Evolutionary conservation across 2,888 invertebrate genomes (phyloP).

Genomic region (Mylabris sibirica): DNA sequence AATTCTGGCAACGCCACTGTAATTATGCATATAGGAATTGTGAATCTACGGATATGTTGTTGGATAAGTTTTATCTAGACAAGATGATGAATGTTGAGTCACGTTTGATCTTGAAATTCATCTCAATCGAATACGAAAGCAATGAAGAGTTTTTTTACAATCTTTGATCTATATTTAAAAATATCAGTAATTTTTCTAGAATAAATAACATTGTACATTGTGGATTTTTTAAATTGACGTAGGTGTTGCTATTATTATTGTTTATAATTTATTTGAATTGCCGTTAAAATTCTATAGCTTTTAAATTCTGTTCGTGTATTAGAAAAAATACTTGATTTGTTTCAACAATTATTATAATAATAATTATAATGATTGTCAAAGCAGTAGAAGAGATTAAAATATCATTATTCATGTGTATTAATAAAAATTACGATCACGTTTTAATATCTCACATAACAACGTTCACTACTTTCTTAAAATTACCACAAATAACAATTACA

Average conservation of each 20-base stretch:
- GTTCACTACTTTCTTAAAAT: not conserved
- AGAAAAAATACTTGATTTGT: not conserved
- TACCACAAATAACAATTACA: not conserved
- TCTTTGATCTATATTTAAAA: not conserved
- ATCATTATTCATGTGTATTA: not conserved
- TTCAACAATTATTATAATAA: not conserved
- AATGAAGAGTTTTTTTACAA: not conserved
- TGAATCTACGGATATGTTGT: too few relatives aligned
- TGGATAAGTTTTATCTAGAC: not conserved
- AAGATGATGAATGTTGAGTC: not conserved
- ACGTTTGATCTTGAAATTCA: conserved; percentile 5
- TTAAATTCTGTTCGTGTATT: not conserved
- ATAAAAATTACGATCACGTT: not conserved
- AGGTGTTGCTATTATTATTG: conserved; percentile 5
- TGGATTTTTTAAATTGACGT: not conserved
- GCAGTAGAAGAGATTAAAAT: not conserved
- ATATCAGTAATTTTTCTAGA: not conserved
- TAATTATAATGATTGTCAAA: not conserved
- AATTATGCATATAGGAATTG: too few relatives aligned
- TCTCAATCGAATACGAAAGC: not conserved
- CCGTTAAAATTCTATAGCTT: not conserved
- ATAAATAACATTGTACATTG: not conserved
- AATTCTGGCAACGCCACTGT: too few relatives aligned
- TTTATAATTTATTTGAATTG: conserved; percentile 9
- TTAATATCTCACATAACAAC: conserved; percentile 2